A percentile compares a stretch with the other conserved stretches of the same genome.
phyloP scores from a whole-genome alignment of 1,140 invertebrate genomes.

The Druon quercuslanigerum region DNA sequence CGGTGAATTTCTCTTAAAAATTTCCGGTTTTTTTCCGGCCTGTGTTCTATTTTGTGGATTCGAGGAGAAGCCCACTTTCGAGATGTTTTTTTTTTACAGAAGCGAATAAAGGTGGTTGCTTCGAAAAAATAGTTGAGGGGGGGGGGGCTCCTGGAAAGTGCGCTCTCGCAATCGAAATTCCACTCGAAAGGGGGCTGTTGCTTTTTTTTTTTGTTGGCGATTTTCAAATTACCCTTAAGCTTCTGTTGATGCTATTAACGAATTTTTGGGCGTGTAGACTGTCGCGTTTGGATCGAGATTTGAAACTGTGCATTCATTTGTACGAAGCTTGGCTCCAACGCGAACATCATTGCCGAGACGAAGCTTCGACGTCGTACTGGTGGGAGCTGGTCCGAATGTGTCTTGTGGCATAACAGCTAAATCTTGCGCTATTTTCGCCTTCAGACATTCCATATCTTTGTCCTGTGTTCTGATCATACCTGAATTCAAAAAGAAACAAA shows the following conservation, averaged over 20 bases:
- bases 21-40: too few relatives aligned
- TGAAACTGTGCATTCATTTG: slow-evolving; percentile 77
- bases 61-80: slow-evolving; percentile 15
- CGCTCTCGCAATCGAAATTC: not conserved
- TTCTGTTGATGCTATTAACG: slow-evolving; percentile 78
- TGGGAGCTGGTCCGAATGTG: slow-evolving; percentile 75
- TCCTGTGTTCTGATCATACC: slow-evolving; percentile 88
- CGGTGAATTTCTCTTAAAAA: not conserved
- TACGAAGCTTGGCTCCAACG: slow-evolving; percentile 69
- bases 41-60: not conserved
- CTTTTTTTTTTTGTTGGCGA: not conserved
- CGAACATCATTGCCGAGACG: slow-evolving; percentile 74
- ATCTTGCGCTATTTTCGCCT: slow-evolving; percentile 92
- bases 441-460: slow-evolving; percentile 92
- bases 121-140: not conserved
- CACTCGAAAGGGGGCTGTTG: not conserved
- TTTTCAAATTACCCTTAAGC: slow-evolving; percentile 65
- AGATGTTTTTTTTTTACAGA: not conserved
- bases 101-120: not conserved
- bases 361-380: slow-evolving; percentile 78
- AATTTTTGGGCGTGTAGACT: slow-evolving; percentile 90
- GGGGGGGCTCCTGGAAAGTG: not conserved
- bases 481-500: slow-evolving; percentile 66
- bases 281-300: slow-evolving; percentile 93
- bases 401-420: slow-evolving; percentile 93